Evolutionary conservation across 2,113 vertebrate genomes (phyloP), one percentile per base, ranked within the genome.

Genomic region (Scopus umbretta): DNA sequence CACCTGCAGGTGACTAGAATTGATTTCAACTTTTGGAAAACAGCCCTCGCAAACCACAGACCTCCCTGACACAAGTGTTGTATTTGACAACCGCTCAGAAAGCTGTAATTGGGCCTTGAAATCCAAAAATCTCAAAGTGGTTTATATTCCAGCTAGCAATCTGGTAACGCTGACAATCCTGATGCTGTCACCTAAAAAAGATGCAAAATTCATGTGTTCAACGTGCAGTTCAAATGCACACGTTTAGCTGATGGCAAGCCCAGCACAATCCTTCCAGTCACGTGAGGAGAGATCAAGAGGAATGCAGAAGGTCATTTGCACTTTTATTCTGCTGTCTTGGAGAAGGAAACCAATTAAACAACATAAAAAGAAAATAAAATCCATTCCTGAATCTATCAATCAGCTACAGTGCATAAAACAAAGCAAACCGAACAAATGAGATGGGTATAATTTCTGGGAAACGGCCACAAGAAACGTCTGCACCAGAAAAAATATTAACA

Each of bases 341-440:
- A 86, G 82, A 67, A 93, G 74, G 89, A 97, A 93, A 80, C 70
- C 94, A 97, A 97, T 96, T 92, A 95, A 96, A 94, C 45, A 85
- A 67, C 50, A 86, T 62, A 88, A 92, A 94, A 95, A 92, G 62
- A 83, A 92, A 94, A 96, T 87, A 81, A 93, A 96, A 88, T 71
- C 79, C n/a, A 20, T 88, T 92, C 76, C 90, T 80, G 82, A 93
- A 88, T 73, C 88, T 70, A 90, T 96, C 90, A 34, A 74, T 96
- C 94, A 83, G 47, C 71, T 76, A 38, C 75, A 86, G n/a, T 20
- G 23, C 59, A 73, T 45, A 91, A 91, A 95, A 85, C 81, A 96
- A 95, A 94, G 87, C 67, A 70, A 87, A 92, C 6, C 5, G 0
- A 88, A 55, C 62, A 95, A 91, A 92, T 21, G 4, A 38, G 36